Evolutionary conservation across 2,113 vertebrate species (phyloP).

Genomic region (Girardinichthys multiradiatus): DNA sequence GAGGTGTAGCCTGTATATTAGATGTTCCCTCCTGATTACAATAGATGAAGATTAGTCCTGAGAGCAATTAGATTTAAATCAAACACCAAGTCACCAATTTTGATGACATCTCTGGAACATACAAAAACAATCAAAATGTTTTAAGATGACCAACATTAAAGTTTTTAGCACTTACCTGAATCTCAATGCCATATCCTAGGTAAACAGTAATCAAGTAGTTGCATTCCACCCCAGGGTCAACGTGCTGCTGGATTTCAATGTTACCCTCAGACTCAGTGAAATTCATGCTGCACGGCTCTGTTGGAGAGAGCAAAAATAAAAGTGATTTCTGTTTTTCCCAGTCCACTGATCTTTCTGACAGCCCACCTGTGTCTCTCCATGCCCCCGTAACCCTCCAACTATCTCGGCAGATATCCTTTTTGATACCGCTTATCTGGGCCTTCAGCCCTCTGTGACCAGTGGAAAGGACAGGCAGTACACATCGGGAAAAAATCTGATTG

Average conservation of each 20-base stretch:
- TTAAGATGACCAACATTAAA: not conserved
- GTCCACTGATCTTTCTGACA: constrained; percentile 64
- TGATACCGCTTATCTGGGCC: constrained; percentile 54
- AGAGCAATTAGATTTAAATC: not conserved
- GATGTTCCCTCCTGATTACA: not conserved
- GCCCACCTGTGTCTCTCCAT: constrained; percentile 67
- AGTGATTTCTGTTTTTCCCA: constrained; percentile 64
- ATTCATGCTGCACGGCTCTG: constrained; percentile 90
- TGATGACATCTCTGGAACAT: not conserved
- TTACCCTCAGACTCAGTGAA: constrained; percentile 90
- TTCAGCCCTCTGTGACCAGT: constrained; percentile 54
- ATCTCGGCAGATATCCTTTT: constrained; percentile 62
- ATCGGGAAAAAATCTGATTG: constrained; percentile 70
- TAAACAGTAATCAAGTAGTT: constrained; percentile 93
- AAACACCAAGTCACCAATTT: not conserved
- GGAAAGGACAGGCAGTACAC: constrained; percentile 60
- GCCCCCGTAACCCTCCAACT: constrained; percentile 59
- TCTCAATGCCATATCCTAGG: constrained; percentile 94
- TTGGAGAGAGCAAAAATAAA: constrained; percentile 66
- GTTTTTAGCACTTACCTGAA: constrained; percentile 87
- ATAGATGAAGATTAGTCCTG: not conserved
- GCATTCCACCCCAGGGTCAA: constrained; percentile 85
- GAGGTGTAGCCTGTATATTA: too few relatives aligned
- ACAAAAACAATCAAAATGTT: not conserved
- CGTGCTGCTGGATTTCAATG: constrained; percentile 84